These are phyloP conservation scores for Drosophila maculinotata DNA, from an alignment of 2,888 invertebrate species.

Conservation along the genomic window DNA sequence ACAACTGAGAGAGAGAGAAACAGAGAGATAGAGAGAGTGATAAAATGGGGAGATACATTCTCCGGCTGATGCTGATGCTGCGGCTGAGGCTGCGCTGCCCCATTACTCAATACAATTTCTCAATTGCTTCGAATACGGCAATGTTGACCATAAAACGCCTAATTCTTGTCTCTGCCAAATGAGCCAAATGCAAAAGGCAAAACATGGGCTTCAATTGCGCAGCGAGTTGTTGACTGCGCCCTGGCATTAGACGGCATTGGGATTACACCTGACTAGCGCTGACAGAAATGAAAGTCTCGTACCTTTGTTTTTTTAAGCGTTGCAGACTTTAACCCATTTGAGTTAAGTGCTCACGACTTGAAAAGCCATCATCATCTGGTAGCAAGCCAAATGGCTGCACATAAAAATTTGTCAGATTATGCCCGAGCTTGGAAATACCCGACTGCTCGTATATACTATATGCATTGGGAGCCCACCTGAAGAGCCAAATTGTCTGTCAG, in stretches of 20 bases:
- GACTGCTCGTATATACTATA: neutral
- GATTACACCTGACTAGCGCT: conserved; percentile 21
- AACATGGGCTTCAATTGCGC: conserved; percentile 61
- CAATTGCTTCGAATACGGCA: conserved; percentile 54
- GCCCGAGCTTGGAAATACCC: conserved; percentile 27
- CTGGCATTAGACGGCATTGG: conserved; percentile 16
- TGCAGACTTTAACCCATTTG: conserved; percentile 63
- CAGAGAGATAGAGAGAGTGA: neutral
- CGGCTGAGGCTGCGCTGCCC: conserved; percentile 5
- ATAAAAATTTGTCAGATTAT: conserved; percentile 69
- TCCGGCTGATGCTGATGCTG: conserved; percentile 30
- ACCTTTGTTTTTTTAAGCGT: neutral
- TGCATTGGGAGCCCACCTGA: conserved; percentile 10
- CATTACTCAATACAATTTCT: conserved; percentile 66
- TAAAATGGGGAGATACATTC: neutral
- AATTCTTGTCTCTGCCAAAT: conserved; percentile 72
- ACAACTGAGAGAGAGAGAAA: neutral
- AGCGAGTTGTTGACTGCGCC: conserved; percentile 29
- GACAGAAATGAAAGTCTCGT: conserved; percentile 39
- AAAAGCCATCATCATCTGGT: conserved; percentile 21
- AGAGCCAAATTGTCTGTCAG: conserved; percentile 59
- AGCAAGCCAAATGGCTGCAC: conserved; percentile 39
- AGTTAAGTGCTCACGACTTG: conserved; percentile 30
- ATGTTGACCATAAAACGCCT: conserved; percentile 72
- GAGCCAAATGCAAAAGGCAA: conserved; percentile 40